These are phyloP conservation scores for Eumaeus atala DNA, from an alignment of 1,140 invertebrate species.

Conservation along the genomic window DNA sequence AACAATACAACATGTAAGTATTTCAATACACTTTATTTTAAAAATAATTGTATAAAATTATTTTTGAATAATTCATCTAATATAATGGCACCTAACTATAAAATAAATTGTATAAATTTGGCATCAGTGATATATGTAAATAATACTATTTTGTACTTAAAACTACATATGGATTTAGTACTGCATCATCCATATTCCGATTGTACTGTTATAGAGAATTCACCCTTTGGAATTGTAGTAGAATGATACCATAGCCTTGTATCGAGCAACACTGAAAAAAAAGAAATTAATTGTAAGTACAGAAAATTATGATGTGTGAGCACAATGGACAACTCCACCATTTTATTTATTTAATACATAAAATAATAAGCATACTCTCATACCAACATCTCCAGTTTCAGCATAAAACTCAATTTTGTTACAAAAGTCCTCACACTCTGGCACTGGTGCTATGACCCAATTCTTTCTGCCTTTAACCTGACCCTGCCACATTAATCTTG, in stretches of 20 bases:
- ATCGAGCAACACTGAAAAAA: conserved; percentile 84
- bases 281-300: conserved; percentile 28
- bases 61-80: conserved; percentile 40
- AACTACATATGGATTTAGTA: conserved; percentile 10
- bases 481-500: conserved; percentile 94
- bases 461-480: conserved; percentile 90
- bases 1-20: neutral
- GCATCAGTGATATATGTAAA: conserved; percentile 56
- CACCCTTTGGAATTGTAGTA: conserved; percentile 86
- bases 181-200: conserved; percentile 89
- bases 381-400: conserved; percentile 89
- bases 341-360: neutral
- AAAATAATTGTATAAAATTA: conserved; percentile 13
- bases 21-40: no score
- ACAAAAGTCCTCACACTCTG: conserved; percentile 90
- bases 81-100: conserved; percentile 35
- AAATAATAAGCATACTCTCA: conserved; percentile 17
- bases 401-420: conserved; percentile 84
- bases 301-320: conserved; percentile 5
- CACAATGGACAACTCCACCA: neutral
- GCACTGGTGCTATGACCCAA: conserved; percentile 89
- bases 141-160: conserved; percentile 50
- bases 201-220: conserved; percentile 92
- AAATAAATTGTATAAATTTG: conserved; percentile 50
- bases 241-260: conserved; percentile 95